phyloP scores from a whole-genome alignment of 2,113 vertebrate genomes.

The Erpornis zantholeuca region DNA sequence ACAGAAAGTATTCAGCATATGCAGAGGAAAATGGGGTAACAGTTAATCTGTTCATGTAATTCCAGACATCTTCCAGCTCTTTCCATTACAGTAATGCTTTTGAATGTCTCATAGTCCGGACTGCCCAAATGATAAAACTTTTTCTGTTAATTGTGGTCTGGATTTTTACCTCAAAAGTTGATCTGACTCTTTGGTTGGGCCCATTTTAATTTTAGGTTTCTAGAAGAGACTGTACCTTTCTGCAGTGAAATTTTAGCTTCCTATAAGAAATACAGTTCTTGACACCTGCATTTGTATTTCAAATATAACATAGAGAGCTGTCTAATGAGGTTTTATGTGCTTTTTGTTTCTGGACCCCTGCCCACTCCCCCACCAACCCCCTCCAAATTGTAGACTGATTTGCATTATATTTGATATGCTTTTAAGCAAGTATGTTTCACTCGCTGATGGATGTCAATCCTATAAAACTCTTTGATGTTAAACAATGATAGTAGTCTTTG shows the following conservation, averaged over 20 bases:
- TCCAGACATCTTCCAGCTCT: neutral
- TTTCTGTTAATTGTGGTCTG: neutral
- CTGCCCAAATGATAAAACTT: neutral
- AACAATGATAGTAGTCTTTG: slow-evolving; percentile 9
- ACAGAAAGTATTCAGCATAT: accelerated
- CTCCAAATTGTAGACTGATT: neutral
- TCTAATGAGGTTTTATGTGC: neutral
- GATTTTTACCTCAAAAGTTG: neutral
- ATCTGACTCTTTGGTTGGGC: neutral
- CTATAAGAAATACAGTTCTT: neutral
- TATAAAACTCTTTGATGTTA: neutral
- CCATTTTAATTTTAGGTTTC: neutral
- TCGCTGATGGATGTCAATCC: neutral
- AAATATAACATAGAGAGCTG: neutral
- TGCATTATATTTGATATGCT: slow-evolving; percentile 4
- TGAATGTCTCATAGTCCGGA: neutral
- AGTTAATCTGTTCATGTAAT: neutral
- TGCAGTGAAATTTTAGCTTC: neutral
- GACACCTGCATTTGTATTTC: neutral
- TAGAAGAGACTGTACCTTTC: neutral
- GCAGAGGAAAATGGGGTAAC: neutral
- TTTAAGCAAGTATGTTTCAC: neutral
- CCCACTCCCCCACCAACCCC: accelerated
- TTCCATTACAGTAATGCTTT: neutral
- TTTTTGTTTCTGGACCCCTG: neutral